phyloP scores from a whole-genome alignment of 2,888 invertebrate genomes.

The Papilio protenor region DNA sequence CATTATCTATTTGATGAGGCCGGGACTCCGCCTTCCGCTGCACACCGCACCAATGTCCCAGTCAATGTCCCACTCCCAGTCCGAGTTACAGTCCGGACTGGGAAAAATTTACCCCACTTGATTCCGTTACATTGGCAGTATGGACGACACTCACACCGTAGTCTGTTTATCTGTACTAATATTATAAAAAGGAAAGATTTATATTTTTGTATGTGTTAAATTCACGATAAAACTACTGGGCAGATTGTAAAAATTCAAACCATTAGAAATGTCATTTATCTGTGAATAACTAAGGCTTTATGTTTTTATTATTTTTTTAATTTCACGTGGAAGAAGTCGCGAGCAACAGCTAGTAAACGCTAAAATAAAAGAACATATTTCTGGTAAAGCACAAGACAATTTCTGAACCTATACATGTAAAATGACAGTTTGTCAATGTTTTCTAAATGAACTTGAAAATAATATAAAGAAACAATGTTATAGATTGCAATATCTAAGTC shows the following conservation, averaged over 20 bases:
- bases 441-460: neutral
- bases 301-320: too few relatives aligned
- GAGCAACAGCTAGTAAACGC: too few relatives aligned
- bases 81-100: neutral
- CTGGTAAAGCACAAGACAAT: neutral
- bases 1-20: slow-evolving; percentile 25
- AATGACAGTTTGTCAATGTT: neutral
- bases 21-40: slow-evolving; percentile 29
- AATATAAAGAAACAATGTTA: neutral
- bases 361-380: too few relatives aligned
- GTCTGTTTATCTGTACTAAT: too few relatives aligned
- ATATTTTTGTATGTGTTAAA: too few relatives aligned
- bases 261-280: too few relatives aligned
- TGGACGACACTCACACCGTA: slow-evolving; percentile 53
- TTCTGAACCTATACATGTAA: too few relatives aligned
- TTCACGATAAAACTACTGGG: too few relatives aligned
- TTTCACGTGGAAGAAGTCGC: too few relatives aligned
- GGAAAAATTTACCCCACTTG: slow-evolving; percentile 54
- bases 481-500: neutral
- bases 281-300: too few relatives aligned
- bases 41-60: neutral
- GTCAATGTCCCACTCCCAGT: neutral
- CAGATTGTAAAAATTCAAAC: too few relatives aligned
- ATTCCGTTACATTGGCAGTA: slow-evolving; percentile 60
- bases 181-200: too few relatives aligned